Percentiles rank a stretch among this genome's conserved stretches.
Conservation (phyloP, 1,140 invertebrate species). For the Lineus longissimus region DNA sequence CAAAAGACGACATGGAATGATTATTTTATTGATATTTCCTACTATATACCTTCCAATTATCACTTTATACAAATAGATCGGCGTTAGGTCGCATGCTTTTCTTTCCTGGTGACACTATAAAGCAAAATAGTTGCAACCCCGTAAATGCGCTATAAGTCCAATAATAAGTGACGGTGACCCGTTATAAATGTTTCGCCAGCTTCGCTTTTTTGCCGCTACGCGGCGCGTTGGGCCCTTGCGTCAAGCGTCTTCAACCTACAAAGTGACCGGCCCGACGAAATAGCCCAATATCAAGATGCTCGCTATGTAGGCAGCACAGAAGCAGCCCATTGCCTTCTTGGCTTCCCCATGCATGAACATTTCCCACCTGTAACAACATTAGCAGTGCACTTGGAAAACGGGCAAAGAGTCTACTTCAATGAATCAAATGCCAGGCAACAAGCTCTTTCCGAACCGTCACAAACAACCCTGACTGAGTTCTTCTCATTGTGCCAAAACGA, state of each 20-base stretch:
- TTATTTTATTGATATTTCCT: too few species aligned
- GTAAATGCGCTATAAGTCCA: too few species aligned
- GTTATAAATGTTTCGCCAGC: too few species aligned
- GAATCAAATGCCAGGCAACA: conserved; percentile 19
- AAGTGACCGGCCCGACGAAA: conserved; percentile 7
- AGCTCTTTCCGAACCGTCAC: conserved; percentile 23
- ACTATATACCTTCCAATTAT: too few species aligned
- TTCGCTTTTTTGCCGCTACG: too few species aligned
- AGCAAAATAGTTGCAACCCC: too few species aligned
- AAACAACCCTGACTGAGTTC: conserved; percentile 52
- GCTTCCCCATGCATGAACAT: conserved; percentile 47
- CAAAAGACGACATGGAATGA: too few species aligned
- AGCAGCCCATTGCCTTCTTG: conserved; percentile 33
- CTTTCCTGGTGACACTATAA: too few species aligned
- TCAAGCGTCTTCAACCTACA: neutral
- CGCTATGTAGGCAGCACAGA: conserved; percentile 36
- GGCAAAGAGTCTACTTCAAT: conserved; percentile 39
- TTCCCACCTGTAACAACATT: conserved; percentile 43
- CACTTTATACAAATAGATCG: too few species aligned
- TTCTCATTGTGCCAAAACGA: conserved; percentile 32
- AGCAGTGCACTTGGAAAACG: conserved; percentile 55
- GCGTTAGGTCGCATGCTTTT: too few species aligned
- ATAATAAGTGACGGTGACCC: too few species aligned
- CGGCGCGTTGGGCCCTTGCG: too few species aligned
- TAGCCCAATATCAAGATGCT: conserved; percentile 11